Evolutionary conservation across 2,888 invertebrate species (phyloP), one percentile per base, ranked within the genome.

Genomic region (Eupithecia exiguata): DNA sequence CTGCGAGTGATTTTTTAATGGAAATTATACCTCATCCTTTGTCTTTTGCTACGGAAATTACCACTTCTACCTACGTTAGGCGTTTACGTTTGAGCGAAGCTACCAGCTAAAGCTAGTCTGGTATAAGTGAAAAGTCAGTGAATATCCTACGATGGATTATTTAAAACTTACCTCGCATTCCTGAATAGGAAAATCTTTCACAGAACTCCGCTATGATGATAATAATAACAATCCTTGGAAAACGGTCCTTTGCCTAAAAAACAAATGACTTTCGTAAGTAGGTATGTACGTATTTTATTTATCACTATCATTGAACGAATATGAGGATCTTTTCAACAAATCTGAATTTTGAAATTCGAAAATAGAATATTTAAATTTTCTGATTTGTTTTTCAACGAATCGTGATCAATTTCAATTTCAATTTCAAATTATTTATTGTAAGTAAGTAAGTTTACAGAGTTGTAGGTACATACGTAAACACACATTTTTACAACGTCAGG

Each of bases 191-290:
- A 92, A 99, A 99, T 77, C 99, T 95, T 92, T 99, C 99, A 90
- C 99, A 99, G 91, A 99, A 99, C 89, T 99, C 99, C 92, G 98
- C 98, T 83, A 97, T 96, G 81, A 99, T 95, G 84, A 99, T 99
- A 90, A 99, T 97, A 86, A 97, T 97, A 1, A 99, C 97, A 25
- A 97, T 96, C 83, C 96, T 96, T 0, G 99, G 99, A 86, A 97
- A 97, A 38, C 91, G 92, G 71, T 89, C 85, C 66, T 85, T 86
- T 30, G 77, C 82, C 92, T 91, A 80, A 71, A 87, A 88, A 66
- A 71, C 53, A 65, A 14, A 38, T 21, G 21, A 53, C 21, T 43
- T 35, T n/a, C 30, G 30, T 61, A 1, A 30, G 7, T 61, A 30
- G 30, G 30, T 30, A 30, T n/a, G n/a, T n/a, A n/a, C n/a, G n/a